Conservation (phyloP, 2,113 vertebrate species). For the Chionis minor region DNA sequence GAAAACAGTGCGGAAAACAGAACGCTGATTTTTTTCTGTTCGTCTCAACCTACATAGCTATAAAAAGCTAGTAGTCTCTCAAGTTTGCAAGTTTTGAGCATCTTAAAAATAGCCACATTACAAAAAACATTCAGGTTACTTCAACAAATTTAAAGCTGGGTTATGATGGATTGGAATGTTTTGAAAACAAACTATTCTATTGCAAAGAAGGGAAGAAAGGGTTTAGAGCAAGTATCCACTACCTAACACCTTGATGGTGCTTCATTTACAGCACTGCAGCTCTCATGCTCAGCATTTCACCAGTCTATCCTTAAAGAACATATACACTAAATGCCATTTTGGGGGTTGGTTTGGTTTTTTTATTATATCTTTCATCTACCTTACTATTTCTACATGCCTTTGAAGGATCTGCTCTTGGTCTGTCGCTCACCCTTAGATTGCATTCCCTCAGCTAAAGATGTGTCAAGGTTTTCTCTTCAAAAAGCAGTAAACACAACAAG, state of each 20-base stretch:
- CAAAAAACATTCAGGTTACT: background rate
- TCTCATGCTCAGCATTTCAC: background rate
- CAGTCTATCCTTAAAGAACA: background rate
- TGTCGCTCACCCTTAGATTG: background rate
- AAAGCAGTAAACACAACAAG: background rate
- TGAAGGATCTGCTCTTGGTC: background rate
- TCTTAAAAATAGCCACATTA: background rate
- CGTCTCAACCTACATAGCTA: background rate
- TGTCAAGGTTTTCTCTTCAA: background rate
- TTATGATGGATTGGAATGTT: background rate
- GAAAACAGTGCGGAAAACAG: background rate
- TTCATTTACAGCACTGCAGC: background rate
- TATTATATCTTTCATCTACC: background rate
- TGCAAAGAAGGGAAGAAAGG: background rate
- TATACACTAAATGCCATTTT: background rate
- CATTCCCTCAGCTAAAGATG: background rate
- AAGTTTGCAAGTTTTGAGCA: background rate
- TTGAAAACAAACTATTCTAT: background rate
- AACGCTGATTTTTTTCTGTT: background rate
- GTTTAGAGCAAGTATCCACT: background rate
- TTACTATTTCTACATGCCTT: background rate
- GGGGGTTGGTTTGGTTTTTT: background rate
- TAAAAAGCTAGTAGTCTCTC: background rate
- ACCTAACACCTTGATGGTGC: rapidly evolving
- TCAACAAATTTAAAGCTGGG: background rate